These are phyloP conservation scores for Nycticebus coucang DNA, from an alignment of 2,113 vertebrate species.

Conservation along the genomic window DNA sequence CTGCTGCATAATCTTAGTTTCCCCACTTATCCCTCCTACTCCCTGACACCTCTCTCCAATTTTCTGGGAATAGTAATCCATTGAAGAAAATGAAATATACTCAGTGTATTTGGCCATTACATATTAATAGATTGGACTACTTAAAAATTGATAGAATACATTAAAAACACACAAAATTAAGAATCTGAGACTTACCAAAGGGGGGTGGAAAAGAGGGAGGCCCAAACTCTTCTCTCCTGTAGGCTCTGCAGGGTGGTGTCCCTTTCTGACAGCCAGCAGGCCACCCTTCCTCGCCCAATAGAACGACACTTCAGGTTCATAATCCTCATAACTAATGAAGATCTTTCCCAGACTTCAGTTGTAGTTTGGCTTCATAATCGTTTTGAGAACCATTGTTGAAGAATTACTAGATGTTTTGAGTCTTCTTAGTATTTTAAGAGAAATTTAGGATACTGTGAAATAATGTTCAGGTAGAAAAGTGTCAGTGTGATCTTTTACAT, in stretches of 20 bases:
- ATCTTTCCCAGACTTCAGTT: background rate
- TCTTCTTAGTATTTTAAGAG: background rate
- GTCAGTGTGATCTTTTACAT: background rate
- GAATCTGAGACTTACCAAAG: background rate
- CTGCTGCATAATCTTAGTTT: background rate
- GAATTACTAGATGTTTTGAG: background rate
- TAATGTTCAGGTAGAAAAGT: constrained; percentile 20
- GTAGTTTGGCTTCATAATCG: background rate
- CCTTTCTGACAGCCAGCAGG: background rate
- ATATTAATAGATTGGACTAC: background rate
- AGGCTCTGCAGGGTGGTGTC: rapidly evolving
- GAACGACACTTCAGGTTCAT: background rate
- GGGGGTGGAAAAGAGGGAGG: rapidly evolving
- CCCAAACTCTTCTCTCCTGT: background rate
- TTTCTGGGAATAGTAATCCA: background rate
- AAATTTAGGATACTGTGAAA: background rate
- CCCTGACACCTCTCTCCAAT: background rate
- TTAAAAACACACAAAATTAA: background rate
- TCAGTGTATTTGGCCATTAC: background rate
- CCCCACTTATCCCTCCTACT: background rate
- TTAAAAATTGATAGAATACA: background rate
- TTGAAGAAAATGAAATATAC: background rate
- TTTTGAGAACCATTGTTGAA: background rate
- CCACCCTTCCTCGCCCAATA: background rate
- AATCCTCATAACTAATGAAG: background rate